Evolutionary conservation across 2,113 vertebrate genomes (phyloP).

Genomic region (Telmatochromis bifrenatus): DNA sequence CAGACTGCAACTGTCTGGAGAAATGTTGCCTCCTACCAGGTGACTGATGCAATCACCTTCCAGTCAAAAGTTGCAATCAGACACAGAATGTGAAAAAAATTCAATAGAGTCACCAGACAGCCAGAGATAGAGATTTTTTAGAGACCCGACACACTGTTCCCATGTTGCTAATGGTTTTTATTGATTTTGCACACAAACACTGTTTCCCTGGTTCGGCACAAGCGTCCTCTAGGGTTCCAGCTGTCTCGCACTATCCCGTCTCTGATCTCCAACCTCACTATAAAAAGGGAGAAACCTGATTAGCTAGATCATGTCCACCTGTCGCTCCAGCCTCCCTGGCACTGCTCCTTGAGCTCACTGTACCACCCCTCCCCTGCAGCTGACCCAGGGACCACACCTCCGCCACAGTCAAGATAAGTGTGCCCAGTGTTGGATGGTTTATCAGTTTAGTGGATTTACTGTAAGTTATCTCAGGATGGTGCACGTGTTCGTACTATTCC

Average conservation of each 20-base stretch:
- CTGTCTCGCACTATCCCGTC: background rate
- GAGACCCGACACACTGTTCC: background rate
- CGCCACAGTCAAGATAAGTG: background rate
- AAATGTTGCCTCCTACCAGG: background rate
- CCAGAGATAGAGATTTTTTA: background rate
- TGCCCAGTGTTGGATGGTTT: background rate
- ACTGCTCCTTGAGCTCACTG: background rate
- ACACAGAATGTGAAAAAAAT: background rate
- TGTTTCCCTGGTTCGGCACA: background rate
- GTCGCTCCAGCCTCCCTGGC: background rate
- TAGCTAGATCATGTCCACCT: background rate
- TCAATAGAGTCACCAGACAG: background rate
- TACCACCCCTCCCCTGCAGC: background rate
- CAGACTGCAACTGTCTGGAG: background rate
- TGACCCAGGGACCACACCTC: background rate
- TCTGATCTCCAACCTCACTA: background rate
- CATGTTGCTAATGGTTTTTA: background rate
- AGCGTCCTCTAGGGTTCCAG: rapidly evolving
- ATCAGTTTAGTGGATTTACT: background rate
- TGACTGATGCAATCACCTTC: background rate
- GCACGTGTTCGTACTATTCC: rapidly evolving
- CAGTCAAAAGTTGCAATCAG: background rate
- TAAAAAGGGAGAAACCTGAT: background rate
- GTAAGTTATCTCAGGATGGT: background rate
- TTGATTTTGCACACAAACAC: background rate